Conservation (phyloP, 1,140 invertebrate genomes). For the Drosophila ficusphila region DNA sequence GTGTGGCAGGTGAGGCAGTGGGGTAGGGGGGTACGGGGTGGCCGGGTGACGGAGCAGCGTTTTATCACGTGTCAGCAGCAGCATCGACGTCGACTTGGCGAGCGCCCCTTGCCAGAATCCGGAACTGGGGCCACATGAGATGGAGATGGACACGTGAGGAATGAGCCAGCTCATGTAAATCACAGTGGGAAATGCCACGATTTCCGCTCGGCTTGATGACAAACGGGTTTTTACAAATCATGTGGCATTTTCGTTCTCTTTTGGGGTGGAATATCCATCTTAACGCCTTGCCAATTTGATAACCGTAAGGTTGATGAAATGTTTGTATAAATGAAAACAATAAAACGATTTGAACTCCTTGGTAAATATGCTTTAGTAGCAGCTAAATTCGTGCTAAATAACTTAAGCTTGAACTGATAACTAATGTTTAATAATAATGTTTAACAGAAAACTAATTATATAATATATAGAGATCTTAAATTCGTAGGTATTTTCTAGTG, state of each 20-base stretch:
- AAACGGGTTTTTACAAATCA: constrained; percentile 44
- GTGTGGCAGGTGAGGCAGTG: neutral
- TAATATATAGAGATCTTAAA: no score
- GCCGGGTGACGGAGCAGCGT: constrained; percentile 59
- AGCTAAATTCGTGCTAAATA: no score
- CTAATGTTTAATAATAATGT: no score
- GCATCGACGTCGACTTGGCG: constrained; percentile 67
- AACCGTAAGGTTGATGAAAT: no score
- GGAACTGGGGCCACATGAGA: constrained; percentile 18
- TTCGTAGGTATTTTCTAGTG: no score
- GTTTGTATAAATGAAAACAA: no score
- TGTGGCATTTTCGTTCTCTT: constrained; percentile 26
- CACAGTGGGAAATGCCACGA: constrained; percentile 51
- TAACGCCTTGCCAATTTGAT: neutral
- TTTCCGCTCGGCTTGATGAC: constrained; percentile 48
- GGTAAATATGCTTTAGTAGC: no score
- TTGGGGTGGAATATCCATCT: neutral
- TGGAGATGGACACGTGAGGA: constrained; percentile 60
- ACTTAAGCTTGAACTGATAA: no score
- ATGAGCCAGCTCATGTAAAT: constrained; percentile 58
- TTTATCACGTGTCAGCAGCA: constrained; percentile 81
- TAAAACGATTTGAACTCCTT: no score
- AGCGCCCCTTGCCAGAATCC: constrained; percentile 39
- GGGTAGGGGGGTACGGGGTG: neutral
- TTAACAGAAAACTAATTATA: no score